A percentile compares a stretch with the other conserved stretches of the same genome.
Evolutionary conservation across 2,888 invertebrate genomes (phyloP).

Genomic region (Polyommatus iphigenia): DNA sequence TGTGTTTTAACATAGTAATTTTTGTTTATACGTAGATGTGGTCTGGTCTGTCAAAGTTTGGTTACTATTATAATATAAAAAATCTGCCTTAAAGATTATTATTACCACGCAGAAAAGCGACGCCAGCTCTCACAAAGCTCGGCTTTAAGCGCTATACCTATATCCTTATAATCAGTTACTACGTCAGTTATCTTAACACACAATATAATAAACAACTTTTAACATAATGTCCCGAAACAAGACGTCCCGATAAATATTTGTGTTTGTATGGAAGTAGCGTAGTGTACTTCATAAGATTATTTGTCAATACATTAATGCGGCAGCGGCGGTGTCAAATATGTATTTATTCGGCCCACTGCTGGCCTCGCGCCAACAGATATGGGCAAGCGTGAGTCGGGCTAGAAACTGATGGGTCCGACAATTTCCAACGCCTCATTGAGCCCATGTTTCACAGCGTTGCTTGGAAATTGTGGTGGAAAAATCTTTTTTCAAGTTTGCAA

Average conservation of each 20-base stretch:
- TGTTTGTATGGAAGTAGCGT: background rate
- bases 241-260: background rate
- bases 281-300: slow-evolving; percentile 14
- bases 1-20: too few species aligned
- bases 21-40: too few species aligned
- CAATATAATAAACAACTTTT: background rate
- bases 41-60: too few species aligned
- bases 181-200: too few species aligned
- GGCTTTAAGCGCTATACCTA: too few species aligned
- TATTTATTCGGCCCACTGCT: slow-evolving; percentile 22
- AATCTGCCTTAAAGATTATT: too few species aligned
- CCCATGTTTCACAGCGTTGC: background rate
- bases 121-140: too few species aligned
- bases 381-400: background rate
- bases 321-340: slow-evolving; percentile 22
- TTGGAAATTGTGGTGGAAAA: too few species aligned
- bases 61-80: too few species aligned
- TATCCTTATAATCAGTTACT: too few species aligned
- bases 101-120: too few species aligned
- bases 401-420: background rate
- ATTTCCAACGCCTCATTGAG: background rate
- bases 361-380: background rate
- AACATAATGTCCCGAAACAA: background rate
- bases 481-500: too few species aligned
- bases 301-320: slow-evolving; percentile 14